Evolutionary conservation across 2,888 invertebrate genomes (phyloP).

Genomic region (Nymphalis c-album): DNA sequence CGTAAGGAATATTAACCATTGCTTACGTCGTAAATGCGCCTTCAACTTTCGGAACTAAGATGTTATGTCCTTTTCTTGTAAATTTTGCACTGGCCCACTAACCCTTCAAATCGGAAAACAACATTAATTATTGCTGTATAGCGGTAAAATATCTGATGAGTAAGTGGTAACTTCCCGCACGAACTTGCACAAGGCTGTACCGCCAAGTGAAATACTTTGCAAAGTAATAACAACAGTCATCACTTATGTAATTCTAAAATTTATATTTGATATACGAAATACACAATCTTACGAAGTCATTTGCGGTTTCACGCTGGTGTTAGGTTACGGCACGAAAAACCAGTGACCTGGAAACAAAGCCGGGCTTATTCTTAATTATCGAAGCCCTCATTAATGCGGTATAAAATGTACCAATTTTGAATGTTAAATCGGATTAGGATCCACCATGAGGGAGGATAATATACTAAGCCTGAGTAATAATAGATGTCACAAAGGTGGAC

Average conservation of each 20-base stretch:
- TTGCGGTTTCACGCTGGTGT: slow-evolving; percentile 34
- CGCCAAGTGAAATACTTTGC: too few relatives aligned
- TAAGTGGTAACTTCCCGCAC: too few relatives aligned
- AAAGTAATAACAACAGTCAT: background rate
- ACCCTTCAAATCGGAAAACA: too few relatives aligned
- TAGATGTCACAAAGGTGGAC: background rate
- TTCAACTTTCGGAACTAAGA: too few relatives aligned
- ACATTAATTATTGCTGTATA: too few relatives aligned
- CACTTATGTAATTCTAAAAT: background rate
- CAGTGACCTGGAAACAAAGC: slow-evolving; percentile 39
- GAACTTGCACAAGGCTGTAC: too few relatives aligned
- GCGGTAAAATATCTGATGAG: too few relatives aligned
- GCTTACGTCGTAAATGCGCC: too few relatives aligned
- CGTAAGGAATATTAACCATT: too few relatives aligned
- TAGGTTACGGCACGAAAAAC: slow-evolving; percentile 34
- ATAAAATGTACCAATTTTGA: slow-evolving; percentile 21
- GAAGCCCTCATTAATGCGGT: slow-evolving; percentile 33
- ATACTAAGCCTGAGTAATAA: background rate
- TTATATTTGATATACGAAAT: background rate
- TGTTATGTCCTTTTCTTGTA: too few relatives aligned
- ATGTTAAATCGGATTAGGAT: background rate
- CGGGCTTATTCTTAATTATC: slow-evolving; percentile 39
- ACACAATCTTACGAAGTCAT: background rate
- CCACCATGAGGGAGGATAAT: background rate
- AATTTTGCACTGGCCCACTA: too few relatives aligned